phyloP scores from a whole-genome alignment of 2,113 vertebrate genomes.

The Aphyosemion australe region DNA sequence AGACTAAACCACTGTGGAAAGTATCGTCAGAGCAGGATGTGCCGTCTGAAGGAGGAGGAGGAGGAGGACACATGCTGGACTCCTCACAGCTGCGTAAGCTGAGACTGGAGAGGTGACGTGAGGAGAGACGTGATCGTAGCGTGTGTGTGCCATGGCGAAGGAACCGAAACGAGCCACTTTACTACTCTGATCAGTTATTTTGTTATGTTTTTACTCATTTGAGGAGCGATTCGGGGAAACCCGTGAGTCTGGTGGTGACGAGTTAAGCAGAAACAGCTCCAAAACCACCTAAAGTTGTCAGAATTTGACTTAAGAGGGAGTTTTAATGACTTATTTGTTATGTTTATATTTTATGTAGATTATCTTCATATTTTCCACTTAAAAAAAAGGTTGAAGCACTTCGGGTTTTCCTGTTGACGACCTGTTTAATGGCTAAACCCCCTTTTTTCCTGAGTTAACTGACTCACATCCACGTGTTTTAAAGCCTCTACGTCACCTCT shows the following conservation, averaged over 20 bases:
- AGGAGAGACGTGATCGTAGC: conserved; percentile 44
- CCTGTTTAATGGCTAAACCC: not conserved
- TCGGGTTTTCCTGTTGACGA: conserved; percentile 1
- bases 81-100: conserved; percentile 50
- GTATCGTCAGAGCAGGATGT: not conserved
- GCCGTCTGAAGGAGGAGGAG: not conserved
- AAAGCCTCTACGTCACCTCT: not conserved
- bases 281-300: too few species aligned
- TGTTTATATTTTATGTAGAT: not conserved
- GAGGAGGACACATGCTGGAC: not conserved
- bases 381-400: not conserved
- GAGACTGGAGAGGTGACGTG: conserved; percentile 30
- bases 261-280: not conserved
- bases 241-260: not conserved
- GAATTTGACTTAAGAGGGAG: not conserved
- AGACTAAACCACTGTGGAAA: not conserved
- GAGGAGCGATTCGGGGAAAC: not conserved
- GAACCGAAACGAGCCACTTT: not conserved
- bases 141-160: conserved; percentile 11
- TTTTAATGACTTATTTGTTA: too few species aligned
- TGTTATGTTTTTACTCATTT: not conserved
- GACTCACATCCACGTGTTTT: not conserved
- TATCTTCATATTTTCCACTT: not conserved
- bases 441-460: not conserved
- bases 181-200: not conserved